phyloP scores from a whole-genome alignment of 2,888 invertebrate genomes.

The Ormia ochracea region DNA sequence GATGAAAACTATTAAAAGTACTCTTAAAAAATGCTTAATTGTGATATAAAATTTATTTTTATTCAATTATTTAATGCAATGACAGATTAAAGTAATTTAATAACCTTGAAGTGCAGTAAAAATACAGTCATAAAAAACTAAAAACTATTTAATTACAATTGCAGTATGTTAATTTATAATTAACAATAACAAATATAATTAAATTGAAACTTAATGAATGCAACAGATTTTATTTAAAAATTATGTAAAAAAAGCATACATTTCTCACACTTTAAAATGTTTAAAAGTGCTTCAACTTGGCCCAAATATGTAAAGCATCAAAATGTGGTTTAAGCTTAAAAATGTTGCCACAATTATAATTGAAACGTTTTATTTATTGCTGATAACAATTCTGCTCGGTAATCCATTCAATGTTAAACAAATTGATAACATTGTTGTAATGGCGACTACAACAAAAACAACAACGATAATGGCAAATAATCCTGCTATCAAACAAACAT shows the following conservation, averaged over 20 bases:
- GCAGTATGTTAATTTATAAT: background rate
- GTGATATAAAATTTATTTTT: background rate
- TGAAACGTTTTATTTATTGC: constrained; percentile 67
- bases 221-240: background rate
- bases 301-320: constrained; percentile 63
- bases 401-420: constrained; percentile 63
- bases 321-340: constrained; percentile 69
- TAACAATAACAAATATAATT: background rate
- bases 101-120: background rate
- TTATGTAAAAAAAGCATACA: background rate
- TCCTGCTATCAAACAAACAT: background rate
- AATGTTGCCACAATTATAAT: constrained; percentile 67
- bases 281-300: constrained; percentile 56
- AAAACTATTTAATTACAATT: background rate
- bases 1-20: background rate
- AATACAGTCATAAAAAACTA: background rate
- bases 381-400: constrained; percentile 66
- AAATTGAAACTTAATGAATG: background rate
- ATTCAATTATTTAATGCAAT: background rate
- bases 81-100: background rate
- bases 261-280: constrained; percentile 45
- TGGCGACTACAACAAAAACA: constrained; percentile 47
- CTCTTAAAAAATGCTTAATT: background rate
- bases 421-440: constrained; percentile 63
- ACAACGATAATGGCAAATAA: constrained; percentile 30